Evolutionary conservation across 2,797 vertebrate species (phyloP), one percentile per base, ranked within the genome.

Genomic region (Phataginus tricuspis): DNA sequence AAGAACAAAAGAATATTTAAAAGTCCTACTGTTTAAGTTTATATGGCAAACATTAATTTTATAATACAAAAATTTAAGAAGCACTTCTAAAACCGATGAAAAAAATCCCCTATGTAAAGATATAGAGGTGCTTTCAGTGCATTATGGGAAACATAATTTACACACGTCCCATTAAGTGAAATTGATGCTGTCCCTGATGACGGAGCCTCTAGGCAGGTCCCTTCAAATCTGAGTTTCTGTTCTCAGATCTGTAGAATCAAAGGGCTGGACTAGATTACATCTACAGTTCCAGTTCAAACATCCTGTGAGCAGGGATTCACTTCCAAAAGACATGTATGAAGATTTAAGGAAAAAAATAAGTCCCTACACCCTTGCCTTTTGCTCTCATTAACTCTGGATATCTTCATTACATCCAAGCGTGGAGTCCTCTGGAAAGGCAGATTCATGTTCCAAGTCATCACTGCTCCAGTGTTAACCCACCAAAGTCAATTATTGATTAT

Each of bases 21-120:
- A 89, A 69, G 90, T 57, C 37, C 63, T 42, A 78, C 45, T 86
- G 15, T 34, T 86, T 57, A 75, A 92, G 15, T 95, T 84, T 94
- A 12, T 4, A 86, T 78, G 68, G 49, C 21, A 82, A 77, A 39
- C 31, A 64, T 72, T 78, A 87, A 78, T 83, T 95, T 94, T 94
- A 45, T 53, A 86, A 68, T 49, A 39, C 77, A 93, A 68, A 63
- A 69, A 63, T 49, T 64, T 69, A 57, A 90, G 34, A 80, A 66
- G 3, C 7, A 77, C 31, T 68, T 96, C 57, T 37, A 37, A 63
- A 42, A 86, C 39, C 42, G 77, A 86, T 57, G 8, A 39, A 55
- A 94, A 89, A 93, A 89, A 45, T 2, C n/a, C 25, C 21, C 16
- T 37, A 25, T 21, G 37, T 68, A 68, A 78, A 71, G 27, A 83